These are phyloP conservation scores for Myripristis murdjan DNA, from an alignment of 2,797 vertebrate genomes.

Conservation along the genomic window DNA sequence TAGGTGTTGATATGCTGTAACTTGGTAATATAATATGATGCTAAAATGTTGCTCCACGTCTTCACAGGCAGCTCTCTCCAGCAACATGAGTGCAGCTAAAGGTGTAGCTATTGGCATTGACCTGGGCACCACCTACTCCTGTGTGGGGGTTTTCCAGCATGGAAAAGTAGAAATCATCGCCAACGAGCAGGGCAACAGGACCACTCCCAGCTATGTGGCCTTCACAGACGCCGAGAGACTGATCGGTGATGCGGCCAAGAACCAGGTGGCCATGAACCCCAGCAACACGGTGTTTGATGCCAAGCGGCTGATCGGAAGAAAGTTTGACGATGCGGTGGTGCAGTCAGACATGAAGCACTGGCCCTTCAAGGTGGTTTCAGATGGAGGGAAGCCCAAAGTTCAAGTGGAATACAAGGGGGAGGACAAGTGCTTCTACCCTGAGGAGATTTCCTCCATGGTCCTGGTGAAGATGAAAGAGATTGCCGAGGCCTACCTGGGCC, in stretches of 20 bases:
- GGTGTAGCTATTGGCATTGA: conserved; percentile 50
- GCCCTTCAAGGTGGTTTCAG: conserved; percentile 54
- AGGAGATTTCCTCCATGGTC: conserved; percentile 69
- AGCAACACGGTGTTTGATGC: conserved; percentile 66
- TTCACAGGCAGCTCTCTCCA: not conserved
- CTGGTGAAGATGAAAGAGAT: conserved; percentile 66
- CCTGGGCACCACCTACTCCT: conserved; percentile 68
- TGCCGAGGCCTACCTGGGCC: conserved; percentile 64
- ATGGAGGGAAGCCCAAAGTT: conserved; percentile 57
- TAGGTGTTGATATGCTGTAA: not conserved
- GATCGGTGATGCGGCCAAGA: conserved; percentile 55
- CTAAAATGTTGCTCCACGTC: too few relatives aligned
- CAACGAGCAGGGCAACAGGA: conserved; percentile 64
- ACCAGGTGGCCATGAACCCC: conserved; percentile 64
- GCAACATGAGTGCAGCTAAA: conserved; percentile 38
- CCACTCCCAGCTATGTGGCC: conserved; percentile 55
- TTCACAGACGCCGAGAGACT: conserved; percentile 60
- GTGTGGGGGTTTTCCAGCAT: conserved; percentile 61
- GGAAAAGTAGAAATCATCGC: conserved; percentile 65
- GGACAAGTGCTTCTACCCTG: conserved; percentile 54
- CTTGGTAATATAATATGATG: too few relatives aligned
- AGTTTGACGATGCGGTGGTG: conserved; percentile 47
- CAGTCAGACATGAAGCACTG: conserved; percentile 65
- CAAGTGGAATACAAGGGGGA: conserved; percentile 61
- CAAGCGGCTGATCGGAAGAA: conserved; percentile 62